Evolutionary conservation across 2,113 vertebrate genomes (phyloP).

Genomic region (Apteryx mantelli): DNA sequence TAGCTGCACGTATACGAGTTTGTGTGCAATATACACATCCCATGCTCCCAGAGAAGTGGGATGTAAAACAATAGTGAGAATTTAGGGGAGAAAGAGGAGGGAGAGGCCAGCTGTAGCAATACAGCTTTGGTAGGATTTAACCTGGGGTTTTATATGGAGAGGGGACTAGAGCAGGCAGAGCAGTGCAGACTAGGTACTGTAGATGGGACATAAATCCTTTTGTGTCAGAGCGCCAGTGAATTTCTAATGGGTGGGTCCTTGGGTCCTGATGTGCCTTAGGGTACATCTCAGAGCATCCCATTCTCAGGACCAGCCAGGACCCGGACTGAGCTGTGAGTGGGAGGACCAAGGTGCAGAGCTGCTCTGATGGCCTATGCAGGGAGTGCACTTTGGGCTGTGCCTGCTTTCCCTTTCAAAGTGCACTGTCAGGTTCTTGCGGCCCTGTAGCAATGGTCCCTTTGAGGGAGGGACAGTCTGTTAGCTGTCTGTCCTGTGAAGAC

Average conservation of each 20-base stretch:
- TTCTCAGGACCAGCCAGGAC: background rate
- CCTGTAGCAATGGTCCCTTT: background rate
- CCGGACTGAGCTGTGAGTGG: background rate
- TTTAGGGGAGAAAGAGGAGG: background rate
- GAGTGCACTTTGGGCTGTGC: background rate
- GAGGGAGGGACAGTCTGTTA: background rate
- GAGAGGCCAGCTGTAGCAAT: background rate
- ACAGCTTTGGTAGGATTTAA: background rate
- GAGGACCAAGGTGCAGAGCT: background rate
- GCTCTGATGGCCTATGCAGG: too few species aligned
- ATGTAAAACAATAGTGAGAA: background rate
- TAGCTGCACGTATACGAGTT: background rate
- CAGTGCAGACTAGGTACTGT: background rate
- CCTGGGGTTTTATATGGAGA: background rate
- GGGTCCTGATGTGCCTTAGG: background rate
- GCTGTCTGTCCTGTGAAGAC: fast-evolving
- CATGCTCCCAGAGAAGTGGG: background rate
- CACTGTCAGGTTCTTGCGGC: background rate
- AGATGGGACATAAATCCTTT: too few species aligned
- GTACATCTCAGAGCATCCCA: background rate
- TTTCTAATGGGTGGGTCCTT: background rate
- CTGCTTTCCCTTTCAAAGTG: background rate
- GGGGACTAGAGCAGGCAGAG: background rate
- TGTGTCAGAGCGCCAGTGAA: background rate
- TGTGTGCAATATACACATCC: background rate